These are phyloP conservation scores for Stegophylla sp. DNA, from an alignment of 2,888 invertebrate genomes.

Conservation along the genomic window DNA sequence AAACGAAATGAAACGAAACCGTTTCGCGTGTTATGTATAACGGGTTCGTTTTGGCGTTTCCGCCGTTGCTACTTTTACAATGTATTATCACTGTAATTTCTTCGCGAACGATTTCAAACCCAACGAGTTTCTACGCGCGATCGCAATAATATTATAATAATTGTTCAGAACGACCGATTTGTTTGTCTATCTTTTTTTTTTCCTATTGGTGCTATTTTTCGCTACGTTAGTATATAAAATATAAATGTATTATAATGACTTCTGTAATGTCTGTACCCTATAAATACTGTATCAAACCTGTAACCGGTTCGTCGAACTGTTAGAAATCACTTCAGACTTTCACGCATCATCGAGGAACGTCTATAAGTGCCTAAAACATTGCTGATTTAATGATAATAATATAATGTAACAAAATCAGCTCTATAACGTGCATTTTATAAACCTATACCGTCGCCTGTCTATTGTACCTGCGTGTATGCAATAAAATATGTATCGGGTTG, in stretches of 20 bases:
- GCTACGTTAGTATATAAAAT: background rate
- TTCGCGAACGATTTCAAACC: background rate
- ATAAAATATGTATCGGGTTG: no score
- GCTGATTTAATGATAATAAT: no score
- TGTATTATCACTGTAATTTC: background rate
- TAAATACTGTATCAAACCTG: background rate
- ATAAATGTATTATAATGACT: no score
- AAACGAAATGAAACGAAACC: no score
- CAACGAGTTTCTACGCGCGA: background rate
- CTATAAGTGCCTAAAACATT: background rate
- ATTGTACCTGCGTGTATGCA: no score
- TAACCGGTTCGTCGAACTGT: conserved; percentile 5
- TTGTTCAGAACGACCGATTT: background rate
- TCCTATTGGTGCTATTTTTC: background rate
- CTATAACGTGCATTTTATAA: no score
- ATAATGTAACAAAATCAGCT: no score
- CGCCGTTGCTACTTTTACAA: background rate
- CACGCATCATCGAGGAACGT: background rate
- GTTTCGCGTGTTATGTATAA: no score
- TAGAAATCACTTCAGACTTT: background rate
- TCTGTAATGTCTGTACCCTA: background rate
- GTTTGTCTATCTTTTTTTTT: background rate
- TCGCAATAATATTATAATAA: background rate
- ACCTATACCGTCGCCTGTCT: no score
- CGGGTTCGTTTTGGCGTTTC: background rate